phyloP scores from a whole-genome alignment of 2,888 invertebrate species.

The Aricia artaxerxes region DNA sequence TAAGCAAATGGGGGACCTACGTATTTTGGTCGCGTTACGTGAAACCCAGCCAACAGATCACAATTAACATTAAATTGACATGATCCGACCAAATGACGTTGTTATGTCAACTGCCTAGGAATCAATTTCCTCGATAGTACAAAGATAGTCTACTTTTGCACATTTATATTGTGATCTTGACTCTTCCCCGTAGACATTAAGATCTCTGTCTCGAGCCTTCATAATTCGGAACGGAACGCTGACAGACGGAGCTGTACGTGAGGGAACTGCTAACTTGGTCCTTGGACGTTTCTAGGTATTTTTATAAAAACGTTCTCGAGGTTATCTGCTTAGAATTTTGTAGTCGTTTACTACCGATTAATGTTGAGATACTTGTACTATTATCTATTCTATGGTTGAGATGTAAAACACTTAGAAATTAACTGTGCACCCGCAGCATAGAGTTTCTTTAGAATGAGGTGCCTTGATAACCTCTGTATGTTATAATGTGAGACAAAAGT shows the following conservation, averaged over 20 bases:
- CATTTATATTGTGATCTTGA: background rate
- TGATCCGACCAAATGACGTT: no score
- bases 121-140: no score
- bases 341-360: background rate
- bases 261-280: conserved; percentile 14
- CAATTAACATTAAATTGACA: no score
- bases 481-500: no score
- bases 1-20: no score
- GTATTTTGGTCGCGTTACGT: no score
- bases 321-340: conserved; percentile 1
- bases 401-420: background rate
- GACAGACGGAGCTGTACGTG: conserved; percentile 21
- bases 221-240: conserved; percentile 11
- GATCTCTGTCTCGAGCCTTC: conserved; percentile 15
- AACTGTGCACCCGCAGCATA: background rate
- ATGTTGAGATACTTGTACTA: no score
- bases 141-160: background rate
- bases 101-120: no score
- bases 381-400: background rate
- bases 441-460: no score
- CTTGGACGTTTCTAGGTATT: conserved; percentile 28
- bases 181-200: conserved; percentile 23
- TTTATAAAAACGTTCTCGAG: background rate
- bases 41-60: no score
- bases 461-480: no score